Evolutionary conservation across 2,888 invertebrate genomes (phyloP).

Genomic region (Nephrotoma flavescens): DNA sequence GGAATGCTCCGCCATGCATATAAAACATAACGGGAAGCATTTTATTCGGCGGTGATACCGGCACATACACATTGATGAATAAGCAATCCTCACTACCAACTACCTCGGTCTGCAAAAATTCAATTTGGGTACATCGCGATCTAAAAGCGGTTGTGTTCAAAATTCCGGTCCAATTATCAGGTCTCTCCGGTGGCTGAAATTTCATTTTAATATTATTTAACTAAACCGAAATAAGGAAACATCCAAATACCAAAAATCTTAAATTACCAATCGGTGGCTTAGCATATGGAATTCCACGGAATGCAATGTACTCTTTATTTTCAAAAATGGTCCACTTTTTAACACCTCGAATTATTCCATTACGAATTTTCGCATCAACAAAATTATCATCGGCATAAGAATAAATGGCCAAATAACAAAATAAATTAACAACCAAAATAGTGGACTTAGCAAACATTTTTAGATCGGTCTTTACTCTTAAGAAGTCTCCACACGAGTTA

Average conservation of each 20-base stretch:
- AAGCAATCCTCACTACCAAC: background rate
- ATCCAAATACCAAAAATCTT: background rate
- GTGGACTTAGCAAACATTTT: background rate
- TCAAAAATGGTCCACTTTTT: background rate
- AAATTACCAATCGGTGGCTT: background rate
- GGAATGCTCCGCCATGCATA: conserved; percentile 4
- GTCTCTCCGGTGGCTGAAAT: background rate
- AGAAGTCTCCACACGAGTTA: conserved; percentile 1
- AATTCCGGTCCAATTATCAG: background rate
- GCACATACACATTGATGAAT: background rate
- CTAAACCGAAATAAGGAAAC: background rate
- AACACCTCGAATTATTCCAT: background rate
- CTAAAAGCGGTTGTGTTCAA: background rate
- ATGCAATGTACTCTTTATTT: background rate
- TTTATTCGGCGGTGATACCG: background rate
- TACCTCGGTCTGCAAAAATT: background rate
- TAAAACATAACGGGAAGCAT: conserved; percentile 6
- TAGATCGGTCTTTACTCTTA: background rate
- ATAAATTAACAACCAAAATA: background rate
- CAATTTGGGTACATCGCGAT: background rate
- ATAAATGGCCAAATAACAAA: no score
- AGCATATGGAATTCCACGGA: background rate
- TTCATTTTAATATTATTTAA: no score
- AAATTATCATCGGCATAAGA: background rate
- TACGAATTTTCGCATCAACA: background rate